These are phyloP conservation scores for Syngnathus rostellatus DNA, from an alignment of 2,797 vertebrate species.

Conservation along the genomic window DNA sequence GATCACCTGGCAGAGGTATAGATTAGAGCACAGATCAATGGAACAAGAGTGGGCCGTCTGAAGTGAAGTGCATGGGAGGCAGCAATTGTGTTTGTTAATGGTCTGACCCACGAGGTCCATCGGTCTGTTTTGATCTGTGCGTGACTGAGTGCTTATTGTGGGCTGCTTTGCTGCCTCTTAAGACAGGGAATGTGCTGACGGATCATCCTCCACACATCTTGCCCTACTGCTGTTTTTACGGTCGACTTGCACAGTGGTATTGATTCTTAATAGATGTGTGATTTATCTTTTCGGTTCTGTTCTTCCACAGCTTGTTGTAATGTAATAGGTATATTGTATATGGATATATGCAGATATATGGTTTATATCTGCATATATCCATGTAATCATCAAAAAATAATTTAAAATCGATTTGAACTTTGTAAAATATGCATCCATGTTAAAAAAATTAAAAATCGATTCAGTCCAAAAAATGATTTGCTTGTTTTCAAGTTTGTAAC, in stretches of 20 bases:
- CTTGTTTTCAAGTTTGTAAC: too few species aligned
- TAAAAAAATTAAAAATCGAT: too few species aligned
- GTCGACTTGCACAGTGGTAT: neutral
- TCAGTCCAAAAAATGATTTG: too few species aligned
- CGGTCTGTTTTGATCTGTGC: conserved; percentile 14
- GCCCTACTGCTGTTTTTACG: neutral
- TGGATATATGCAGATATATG: too few species aligned
- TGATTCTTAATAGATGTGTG: neutral
- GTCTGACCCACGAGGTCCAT: conserved; percentile 21
- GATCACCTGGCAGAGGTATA: conserved; percentile 42
- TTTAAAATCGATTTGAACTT: too few species aligned
- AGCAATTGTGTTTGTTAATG: conserved; percentile 23
- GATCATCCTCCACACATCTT: neutral
- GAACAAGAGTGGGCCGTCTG: conserved; percentile 22
- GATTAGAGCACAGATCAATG: conserved; percentile 46
- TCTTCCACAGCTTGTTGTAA: too few species aligned
- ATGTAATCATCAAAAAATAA: too few species aligned
- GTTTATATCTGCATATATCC: too few species aligned
- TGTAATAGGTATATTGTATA: too few species aligned
- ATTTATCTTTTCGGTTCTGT: too few species aligned
- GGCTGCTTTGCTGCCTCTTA: conserved; percentile 5
- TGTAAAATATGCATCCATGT: too few species aligned
- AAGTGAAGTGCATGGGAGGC: conserved; percentile 24
- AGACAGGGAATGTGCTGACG: neutral
- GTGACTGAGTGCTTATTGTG: conserved; percentile 3